Base-by-base conservation (phyloP, 1,140 invertebrate species). In the Lethocerus indicus region DNA sequence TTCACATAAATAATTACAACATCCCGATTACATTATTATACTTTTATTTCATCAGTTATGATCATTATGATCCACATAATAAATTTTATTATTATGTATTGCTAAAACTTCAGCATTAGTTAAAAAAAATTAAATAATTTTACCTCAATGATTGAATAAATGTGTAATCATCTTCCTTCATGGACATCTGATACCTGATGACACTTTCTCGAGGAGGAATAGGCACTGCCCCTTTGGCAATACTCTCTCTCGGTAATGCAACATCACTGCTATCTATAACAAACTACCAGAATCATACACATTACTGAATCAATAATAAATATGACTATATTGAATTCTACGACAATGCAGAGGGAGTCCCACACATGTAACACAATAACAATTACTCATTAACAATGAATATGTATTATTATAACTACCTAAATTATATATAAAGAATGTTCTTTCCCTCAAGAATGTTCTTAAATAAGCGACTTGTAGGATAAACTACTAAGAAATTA, bases 141-240 rank as follows among this genome's bases (percentile, higher is more conserved):
- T 64, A 81, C 79, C 74, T 78, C 54, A 87, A 81, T 54, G 68
- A 72, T 62, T 83, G 74, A 27, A 75, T 75, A 58, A 82, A 76
- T 26, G 82, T 89, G 62, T 87, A 93, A 54, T 88, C 80, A 57
- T 77, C 71, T 63, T 89, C 83, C 63, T 82, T 80, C 55, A 81
- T 74, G 53, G 74, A 71, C 76, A 91, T 83, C 57, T 87, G 78
- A 59, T 80, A 74, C 45, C 78, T 73, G 25, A 89, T 78, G 6
- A 84, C 73, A 54, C 76, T 85, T 63, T 92, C 87, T 60, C 88
- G 70, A 16, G 81, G 78, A 42, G 81, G 76, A 37, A 81, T 73
- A 13, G 79, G 76, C 24, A 79, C 78, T 2, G 63, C 61, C 12
- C 76, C 79, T 55, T 71, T 69, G 28, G 74, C 72, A 58, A 81